Conservation (phyloP, 2,113 vertebrate genomes). For the Macrotis lagotis region DNA sequence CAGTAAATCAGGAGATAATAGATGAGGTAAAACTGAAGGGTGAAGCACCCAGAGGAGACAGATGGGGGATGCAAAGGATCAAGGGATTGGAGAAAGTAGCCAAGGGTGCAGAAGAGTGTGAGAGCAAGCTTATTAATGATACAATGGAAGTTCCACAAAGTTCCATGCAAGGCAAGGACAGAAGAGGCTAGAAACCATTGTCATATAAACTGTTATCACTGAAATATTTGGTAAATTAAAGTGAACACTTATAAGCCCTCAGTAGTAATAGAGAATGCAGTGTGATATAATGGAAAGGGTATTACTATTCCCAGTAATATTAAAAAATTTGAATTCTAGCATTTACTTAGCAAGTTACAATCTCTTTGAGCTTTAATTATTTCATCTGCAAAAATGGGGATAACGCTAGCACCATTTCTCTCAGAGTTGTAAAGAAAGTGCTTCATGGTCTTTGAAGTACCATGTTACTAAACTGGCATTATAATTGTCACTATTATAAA, state of each 20-base stretch:
- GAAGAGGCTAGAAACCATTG: neutral
- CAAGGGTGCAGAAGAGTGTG: neutral
- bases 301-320: neutral
- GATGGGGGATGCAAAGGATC: neutral
- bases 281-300: neutral
- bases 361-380: neutral
- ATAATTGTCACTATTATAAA: neutral
- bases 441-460: neutral
- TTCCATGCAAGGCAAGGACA: neutral
- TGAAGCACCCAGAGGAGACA: neutral
- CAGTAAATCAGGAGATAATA: neutral
- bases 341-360: neutral
- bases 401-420: neutral
- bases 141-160: neutral
- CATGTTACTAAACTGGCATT: neutral
- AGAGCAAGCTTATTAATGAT: neutral
- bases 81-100: neutral
- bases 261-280: neutral
- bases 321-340: neutral
- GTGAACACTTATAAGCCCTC: neutral
- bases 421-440: neutral
- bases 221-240: neutral
- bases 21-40: neutral
- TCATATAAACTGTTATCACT: neutral
- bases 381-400: neutral